Conservation (phyloP, 64 coral and sea anemone genomes). For the Pocillopora verrucosa region DNA sequence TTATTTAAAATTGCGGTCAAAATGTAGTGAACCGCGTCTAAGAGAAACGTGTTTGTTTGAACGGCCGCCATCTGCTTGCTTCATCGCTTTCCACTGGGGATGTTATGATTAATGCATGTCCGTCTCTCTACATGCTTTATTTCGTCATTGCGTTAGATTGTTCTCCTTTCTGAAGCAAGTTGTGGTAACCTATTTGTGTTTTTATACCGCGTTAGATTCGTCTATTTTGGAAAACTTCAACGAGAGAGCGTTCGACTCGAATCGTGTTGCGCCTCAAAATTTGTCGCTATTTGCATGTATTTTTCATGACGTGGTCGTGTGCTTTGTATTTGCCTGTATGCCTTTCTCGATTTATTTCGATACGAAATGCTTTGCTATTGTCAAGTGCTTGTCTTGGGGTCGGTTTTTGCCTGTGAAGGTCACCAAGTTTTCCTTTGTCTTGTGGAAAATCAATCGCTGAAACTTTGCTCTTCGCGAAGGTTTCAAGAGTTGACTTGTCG, state of each 20-base stretch:
- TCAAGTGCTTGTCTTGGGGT: neutral
- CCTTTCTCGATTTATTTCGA: neutral
- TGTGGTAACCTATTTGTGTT: neutral
- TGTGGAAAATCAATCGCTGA: neutral
- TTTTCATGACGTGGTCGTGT: constrained; percentile 35
- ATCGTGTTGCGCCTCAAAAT: constrained; percentile 4
- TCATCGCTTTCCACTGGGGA: neutral
- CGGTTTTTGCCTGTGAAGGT: neutral
- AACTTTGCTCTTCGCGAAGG: neutral
- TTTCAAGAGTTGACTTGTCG: neutral
- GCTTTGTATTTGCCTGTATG: constrained; percentile 16
- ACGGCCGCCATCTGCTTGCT: constrained; percentile 33
- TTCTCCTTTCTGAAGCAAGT: neutral
- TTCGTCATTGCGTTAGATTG: neutral
- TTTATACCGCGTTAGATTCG: neutral
- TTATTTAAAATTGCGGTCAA: neutral
- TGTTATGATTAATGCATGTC: constrained; percentile 44
- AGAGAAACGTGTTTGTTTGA: constrained; percentile 17
- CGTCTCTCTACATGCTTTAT: neutral
- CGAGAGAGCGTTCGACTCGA: neutral
- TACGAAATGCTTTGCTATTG: neutral
- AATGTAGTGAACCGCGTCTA: neutral
- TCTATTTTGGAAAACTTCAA: constrained; percentile 14
- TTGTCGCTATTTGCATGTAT: constrained; percentile 35
- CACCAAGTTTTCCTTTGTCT: too few species aligned